phyloP scores from a whole-genome alignment of 2,113 vertebrate species.

The Spea bombifrons region DNA sequence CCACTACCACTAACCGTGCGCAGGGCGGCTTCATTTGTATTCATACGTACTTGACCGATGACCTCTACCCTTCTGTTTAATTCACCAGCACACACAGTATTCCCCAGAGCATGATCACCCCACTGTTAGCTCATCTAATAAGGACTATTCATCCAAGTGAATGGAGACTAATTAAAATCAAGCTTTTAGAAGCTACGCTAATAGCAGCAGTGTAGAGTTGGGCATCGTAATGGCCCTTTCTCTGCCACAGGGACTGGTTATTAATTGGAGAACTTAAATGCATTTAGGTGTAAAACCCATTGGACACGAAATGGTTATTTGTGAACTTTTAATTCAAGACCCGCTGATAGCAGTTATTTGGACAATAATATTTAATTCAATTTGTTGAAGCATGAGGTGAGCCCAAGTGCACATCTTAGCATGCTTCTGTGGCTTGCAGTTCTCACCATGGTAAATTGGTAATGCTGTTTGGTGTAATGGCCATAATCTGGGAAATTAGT shows the following conservation, averaged over 20 bases:
- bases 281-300: background rate
- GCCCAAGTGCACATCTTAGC: constrained; percentile 10
- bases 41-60: constrained; percentile 70
- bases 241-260: background rate
- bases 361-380: background rate
- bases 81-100: constrained; percentile 58
- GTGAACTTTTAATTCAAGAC: constrained; percentile 16
- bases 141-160: constrained; percentile 64
- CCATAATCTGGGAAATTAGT: too few species aligned
- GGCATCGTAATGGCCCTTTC: constrained; percentile 18
- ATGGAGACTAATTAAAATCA: constrained; percentile 69
- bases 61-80: constrained; percentile 54
- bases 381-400: constrained; percentile 14
- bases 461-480: background rate
- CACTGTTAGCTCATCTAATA: constrained; percentile 68
- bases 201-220: constrained; percentile 35
- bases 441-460: background rate
- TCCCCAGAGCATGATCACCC: constrained; percentile 63
- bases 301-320: background rate
- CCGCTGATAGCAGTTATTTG: constrained; percentile 17
- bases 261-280: constrained; percentile 42
- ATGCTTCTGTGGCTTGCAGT: background rate
- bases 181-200: constrained; percentile 1
- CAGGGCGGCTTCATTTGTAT: constrained; percentile 68
- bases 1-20: constrained; percentile 33